Conservation (phyloP, 2,888 invertebrate species). For the Pherbina coryleti region DNA sequence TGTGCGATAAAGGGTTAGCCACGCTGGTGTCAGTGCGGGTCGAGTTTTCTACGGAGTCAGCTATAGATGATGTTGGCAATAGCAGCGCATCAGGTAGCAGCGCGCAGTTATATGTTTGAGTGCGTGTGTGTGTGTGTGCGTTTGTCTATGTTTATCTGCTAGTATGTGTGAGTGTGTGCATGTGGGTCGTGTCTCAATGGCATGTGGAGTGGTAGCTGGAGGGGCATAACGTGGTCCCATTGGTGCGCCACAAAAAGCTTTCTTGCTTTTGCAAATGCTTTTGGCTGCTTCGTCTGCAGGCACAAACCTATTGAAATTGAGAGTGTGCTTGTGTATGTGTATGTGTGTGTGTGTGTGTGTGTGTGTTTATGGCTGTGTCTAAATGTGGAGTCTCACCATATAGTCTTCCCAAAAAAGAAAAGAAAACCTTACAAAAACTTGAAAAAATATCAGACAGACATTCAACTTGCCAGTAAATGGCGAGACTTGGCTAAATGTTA, state of each 20-base stretch:
- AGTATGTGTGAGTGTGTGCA: conserved; percentile 38
- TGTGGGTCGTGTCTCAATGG: conserved; percentile 42
- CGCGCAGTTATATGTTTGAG: conserved; percentile 24
- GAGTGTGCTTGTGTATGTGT: conserved; percentile 14
- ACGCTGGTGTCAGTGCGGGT: conserved; percentile 69
- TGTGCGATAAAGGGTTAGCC: conserved; percentile 72
- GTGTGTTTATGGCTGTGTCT: too few relatives aligned
- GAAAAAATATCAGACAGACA: conserved; percentile 28
- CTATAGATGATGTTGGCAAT: conserved; percentile 34
- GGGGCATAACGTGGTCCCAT: conserved; percentile 71
- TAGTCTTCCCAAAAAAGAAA: not conserved
- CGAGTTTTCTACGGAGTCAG: conserved; percentile 48
- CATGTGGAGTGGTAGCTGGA: conserved; percentile 51
- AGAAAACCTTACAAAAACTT: conserved; percentile 20
- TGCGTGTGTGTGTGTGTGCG: conserved; percentile 30
- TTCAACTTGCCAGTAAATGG: conserved; percentile 33
- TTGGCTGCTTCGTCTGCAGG: conserved; percentile 29
- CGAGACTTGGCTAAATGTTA: not conserved
- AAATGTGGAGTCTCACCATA: not conserved
- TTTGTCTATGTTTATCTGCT: conserved; percentile 19
- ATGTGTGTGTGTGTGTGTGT: conserved; percentile 20
- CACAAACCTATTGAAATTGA: conserved; percentile 31
- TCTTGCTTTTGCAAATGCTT: conserved; percentile 60
- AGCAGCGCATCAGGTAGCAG: conserved; percentile 30
- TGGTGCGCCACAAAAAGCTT: conserved; percentile 71